Conservation (phyloP, 2,797 vertebrate genomes). For the Calcarius lapponicus region DNA sequence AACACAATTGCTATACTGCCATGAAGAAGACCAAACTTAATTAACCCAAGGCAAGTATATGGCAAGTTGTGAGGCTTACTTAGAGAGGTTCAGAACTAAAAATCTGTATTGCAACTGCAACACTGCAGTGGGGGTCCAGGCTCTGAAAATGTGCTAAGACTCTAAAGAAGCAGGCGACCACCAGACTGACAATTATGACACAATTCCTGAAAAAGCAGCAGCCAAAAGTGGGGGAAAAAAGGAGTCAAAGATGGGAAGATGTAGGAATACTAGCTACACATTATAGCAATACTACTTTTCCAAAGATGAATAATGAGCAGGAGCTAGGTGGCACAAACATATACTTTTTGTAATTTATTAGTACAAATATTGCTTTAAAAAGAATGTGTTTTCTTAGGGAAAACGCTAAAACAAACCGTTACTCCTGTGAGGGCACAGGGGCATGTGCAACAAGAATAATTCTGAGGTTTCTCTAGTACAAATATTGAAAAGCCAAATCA, state of each 20-base stretch:
- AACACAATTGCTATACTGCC: not conserved
- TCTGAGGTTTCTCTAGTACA: not conserved
- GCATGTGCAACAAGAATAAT: not conserved
- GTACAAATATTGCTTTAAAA: not conserved
- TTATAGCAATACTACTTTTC: not conserved
- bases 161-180: rapidly evolving
- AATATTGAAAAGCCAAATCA: not conserved
- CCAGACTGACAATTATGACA: not conserved
- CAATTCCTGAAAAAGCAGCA: not conserved
- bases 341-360: not conserved
- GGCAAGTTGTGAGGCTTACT: not conserved
- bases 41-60: not conserved
- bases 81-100: not conserved
- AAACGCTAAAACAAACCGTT: not conserved
- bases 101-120: not conserved
- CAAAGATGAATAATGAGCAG: not conserved
- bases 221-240: not conserved
- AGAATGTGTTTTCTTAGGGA: not conserved
- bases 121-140: not conserved
- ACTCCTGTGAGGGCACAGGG: not conserved
- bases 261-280: not conserved
- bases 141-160: not conserved
- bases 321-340: not conserved
- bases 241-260: not conserved
- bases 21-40: not conserved